Evolutionary conservation across 2,888 invertebrate species (phyloP).

Genomic region (Barypeithes pellucidus): DNA sequence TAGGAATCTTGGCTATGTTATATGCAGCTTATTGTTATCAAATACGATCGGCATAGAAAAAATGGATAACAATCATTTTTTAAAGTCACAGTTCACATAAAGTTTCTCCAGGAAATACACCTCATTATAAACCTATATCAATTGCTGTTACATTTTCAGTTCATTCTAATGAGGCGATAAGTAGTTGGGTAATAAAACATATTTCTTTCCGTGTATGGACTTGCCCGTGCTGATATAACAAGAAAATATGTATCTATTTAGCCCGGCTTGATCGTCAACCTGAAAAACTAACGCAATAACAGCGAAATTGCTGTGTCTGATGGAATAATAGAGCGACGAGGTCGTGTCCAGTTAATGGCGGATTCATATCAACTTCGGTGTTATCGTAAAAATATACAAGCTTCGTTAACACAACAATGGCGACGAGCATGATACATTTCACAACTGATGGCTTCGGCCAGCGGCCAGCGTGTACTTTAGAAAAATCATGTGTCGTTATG

Average conservation of each 20-base stretch:
- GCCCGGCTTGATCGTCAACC: neutral
- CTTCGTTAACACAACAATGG: conserved; percentile 20
- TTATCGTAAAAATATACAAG: conserved; percentile 29
- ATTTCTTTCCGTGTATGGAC: neutral
- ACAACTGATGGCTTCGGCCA: neutral
- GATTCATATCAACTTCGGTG: conserved; percentile 21
- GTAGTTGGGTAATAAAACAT: too few species aligned
- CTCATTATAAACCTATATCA: too few species aligned
- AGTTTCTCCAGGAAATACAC: too few species aligned
- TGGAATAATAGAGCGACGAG: conserved; percentile 12
- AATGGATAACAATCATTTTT: too few species aligned
- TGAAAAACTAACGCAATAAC: conserved; percentile 23
- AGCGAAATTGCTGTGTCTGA: conserved; percentile 8
- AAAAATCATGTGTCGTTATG: neutral
- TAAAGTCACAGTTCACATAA: too few species aligned
- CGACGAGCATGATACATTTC: neutral
- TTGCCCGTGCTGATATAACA: conserved; percentile 2
- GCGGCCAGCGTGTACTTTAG: neutral
- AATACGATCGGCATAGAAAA: too few species aligned
- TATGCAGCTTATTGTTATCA: too few species aligned
- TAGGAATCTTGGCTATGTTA: too few species aligned
- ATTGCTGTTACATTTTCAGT: too few species aligned
- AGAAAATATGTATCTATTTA: conserved; percentile 8
- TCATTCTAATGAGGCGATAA: too few species aligned
- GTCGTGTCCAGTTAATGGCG: conserved; percentile 18